Conservation (phyloP, 1,140 invertebrate species). For the Ceratina calcarata region DNA sequence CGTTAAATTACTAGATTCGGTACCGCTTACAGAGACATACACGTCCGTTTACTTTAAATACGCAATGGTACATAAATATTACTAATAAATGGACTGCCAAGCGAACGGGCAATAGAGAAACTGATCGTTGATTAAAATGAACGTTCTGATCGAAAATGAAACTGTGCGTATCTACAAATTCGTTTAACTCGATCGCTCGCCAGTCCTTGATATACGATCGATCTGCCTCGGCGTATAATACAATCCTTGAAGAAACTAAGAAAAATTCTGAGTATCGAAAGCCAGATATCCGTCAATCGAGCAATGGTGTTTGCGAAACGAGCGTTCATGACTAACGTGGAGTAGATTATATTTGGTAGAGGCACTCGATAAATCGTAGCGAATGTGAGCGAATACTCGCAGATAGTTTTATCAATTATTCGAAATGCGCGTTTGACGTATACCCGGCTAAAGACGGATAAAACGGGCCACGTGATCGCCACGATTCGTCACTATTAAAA, state of each 20-base stretch:
- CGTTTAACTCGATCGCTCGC: not conserved
- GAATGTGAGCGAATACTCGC: too few species aligned
- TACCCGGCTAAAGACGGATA: not conserved
- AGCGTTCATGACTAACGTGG: too few species aligned
- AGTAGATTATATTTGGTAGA: too few species aligned
- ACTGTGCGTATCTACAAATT: not conserved
- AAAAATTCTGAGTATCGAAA: not conserved
- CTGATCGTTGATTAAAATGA: not conserved
- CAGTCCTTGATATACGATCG: conserved; percentile 13
- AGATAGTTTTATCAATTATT: too few species aligned
- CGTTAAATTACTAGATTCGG: conserved; percentile 53
- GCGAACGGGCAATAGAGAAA: not conserved
- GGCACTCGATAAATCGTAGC: too few species aligned
- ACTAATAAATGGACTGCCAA: not conserved
- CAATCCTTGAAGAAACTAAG: conserved; percentile 1
- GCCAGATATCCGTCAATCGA: too few species aligned
- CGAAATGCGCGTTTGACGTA: too few species aligned
- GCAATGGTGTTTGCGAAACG: too few species aligned
- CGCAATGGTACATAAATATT: conserved; percentile 51
- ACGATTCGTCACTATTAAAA: conserved; percentile 1
- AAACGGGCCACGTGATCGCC: not conserved
- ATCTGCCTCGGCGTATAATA: conserved; percentile 35
- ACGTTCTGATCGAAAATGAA: not conserved
- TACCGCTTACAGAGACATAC: conserved; percentile 44
- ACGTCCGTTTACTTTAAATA: conserved; percentile 41